These are phyloP conservation scores for Meda fulgida DNA, from an alignment of 2,797 vertebrate genomes.

Conservation along the genomic window DNA sequence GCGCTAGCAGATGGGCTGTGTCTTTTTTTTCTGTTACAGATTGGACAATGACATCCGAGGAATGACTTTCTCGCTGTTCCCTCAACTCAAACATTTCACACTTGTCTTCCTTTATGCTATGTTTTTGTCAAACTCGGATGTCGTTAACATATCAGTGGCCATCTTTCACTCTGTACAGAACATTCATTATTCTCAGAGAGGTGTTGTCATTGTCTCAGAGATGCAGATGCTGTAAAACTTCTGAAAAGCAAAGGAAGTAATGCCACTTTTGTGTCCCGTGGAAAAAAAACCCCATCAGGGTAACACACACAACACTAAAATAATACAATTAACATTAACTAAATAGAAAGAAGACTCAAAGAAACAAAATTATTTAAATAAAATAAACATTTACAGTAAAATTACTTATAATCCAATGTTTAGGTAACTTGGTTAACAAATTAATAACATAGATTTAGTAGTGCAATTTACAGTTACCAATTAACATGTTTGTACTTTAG, in stretches of 20 bases:
- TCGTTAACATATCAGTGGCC: not conserved
- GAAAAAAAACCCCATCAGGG: not conserved
- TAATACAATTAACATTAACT: not conserved
- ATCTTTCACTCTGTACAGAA: not conserved
- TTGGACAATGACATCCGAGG: constrained; percentile 58
- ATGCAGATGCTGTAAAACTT: constrained; percentile 22
- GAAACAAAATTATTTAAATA: not conserved
- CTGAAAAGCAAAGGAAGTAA: not conserved
- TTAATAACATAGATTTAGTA: not conserved
- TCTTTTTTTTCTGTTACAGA: constrained; percentile 50
- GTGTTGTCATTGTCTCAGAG: not conserved
- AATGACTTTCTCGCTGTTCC: constrained; percentile 46
- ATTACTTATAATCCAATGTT: not conserved
- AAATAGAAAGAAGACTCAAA: not conserved
- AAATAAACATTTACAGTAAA: not conserved
- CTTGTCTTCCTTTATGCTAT: constrained; percentile 32
- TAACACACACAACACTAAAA: not conserved
- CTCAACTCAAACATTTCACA: constrained; percentile 54
- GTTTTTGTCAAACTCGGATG: constrained; percentile 4
- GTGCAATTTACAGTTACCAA: not conserved
- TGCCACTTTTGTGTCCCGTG: not conserved
- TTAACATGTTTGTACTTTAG: not conserved
- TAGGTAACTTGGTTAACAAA: not conserved
- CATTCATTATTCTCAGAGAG: not conserved
- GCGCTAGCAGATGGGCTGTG: constrained; percentile 55